Conservation (phyloP, 1,140 invertebrate genomes). For the Drosophila ficusphila region DNA sequence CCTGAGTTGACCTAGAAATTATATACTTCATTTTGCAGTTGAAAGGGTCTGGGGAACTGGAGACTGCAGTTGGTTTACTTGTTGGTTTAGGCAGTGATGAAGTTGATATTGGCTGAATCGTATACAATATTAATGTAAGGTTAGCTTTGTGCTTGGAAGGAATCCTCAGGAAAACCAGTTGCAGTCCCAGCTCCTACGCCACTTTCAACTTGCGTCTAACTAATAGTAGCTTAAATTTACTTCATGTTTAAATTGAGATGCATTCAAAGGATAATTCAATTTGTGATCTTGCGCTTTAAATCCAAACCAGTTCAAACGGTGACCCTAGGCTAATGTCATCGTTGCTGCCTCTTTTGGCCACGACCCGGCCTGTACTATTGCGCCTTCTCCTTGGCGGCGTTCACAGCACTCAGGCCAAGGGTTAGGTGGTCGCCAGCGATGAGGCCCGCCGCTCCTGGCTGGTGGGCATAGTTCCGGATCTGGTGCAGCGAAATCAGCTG, state of each 20-base stretch:
- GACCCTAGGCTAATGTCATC: slow-evolving; percentile 49
- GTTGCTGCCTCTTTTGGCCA: slow-evolving; percentile 59
- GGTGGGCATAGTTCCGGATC: slow-evolving; percentile 98
- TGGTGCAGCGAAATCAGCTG: slow-evolving; percentile 98
- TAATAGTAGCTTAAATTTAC: slow-evolving; percentile 15
- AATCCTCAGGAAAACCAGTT: not conserved
- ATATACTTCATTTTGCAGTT: slow-evolving; percentile 6
- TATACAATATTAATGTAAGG: slow-evolving; percentile 3
- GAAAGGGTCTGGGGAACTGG: not conserved
- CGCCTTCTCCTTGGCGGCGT: slow-evolving; percentile 78
- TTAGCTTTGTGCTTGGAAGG: not conserved
- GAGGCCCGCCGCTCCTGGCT: slow-evolving; percentile 87
- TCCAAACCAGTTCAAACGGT: slow-evolving; percentile 27
- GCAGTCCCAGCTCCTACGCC: not conserved
- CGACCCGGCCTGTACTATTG: slow-evolving; percentile 77
- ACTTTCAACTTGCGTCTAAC: slow-evolving; percentile 10
- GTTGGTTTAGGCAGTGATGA: slow-evolving; percentile 25
- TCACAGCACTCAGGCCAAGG: slow-evolving; percentile 70
- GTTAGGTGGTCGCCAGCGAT: slow-evolving; percentile 79
- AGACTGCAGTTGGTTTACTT: slow-evolving; percentile 2
- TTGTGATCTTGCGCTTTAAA: not conserved
- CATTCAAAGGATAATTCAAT: not conserved
- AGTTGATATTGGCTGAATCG: slow-evolving; percentile 3
- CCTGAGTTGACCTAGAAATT: slow-evolving; percentile 62
- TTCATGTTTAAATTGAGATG: slow-evolving; percentile 19